Percentiles rank a stretch among this genome's conserved stretches.
phyloP scores from a whole-genome alignment of 2,888 invertebrate species.

The Onthophagus sagittarius region DNA sequence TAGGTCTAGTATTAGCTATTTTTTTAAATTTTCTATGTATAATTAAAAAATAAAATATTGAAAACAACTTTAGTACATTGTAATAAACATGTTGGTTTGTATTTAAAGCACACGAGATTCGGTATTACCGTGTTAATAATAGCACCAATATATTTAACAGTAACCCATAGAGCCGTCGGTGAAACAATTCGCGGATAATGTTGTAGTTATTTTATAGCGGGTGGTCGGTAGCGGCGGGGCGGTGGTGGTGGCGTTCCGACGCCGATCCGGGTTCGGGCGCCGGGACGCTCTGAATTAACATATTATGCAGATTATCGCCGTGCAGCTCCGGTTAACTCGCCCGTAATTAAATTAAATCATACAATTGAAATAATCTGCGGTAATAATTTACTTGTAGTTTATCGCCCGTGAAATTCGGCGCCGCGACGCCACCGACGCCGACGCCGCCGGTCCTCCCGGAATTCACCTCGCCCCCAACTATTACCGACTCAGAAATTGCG shows the following conservation, averaged over 20 bases:
- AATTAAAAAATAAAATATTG: neutral
- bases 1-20: no score
- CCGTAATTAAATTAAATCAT: constrained; percentile 14
- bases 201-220: constrained; percentile 10
- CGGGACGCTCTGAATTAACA: constrained; percentile 6
- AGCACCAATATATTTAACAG: constrained; percentile 13
- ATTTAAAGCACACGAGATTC: neutral
- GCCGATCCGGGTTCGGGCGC: constrained; percentile 3
- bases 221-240: neutral
- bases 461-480: neutral
- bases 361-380: constrained; percentile 14
- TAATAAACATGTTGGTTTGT: neutral
- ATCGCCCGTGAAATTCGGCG: constrained; percentile 10
- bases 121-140: constrained; percentile 7
- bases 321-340: constrained; percentile 10
- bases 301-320: constrained; percentile 12
- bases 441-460: neutral
- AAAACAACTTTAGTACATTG: neutral
- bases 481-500: neutral
- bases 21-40: no score
- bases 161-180: constrained; percentile 1
- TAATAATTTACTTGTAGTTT: constrained; percentile 14
- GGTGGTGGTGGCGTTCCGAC: neutral
- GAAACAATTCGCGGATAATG: constrained; percentile 13
- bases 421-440: constrained; percentile 1